Evolutionary conservation across 2,888 invertebrate species (phyloP).

Genomic region (Holacanthella duospinosa): DNA sequence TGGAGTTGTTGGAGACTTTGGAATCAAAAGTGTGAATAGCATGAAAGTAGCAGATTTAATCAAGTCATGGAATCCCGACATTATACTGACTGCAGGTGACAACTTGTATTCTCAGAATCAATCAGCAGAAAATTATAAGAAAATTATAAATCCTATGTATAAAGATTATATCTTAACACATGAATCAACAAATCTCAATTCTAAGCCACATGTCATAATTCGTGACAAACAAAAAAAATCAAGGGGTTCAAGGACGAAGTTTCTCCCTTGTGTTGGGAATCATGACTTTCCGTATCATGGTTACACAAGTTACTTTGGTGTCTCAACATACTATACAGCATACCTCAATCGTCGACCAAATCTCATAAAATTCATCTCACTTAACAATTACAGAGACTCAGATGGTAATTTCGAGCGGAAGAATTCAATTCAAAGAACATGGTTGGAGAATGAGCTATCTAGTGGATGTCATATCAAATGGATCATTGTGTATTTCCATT

Average conservation of each 20-base stretch:
- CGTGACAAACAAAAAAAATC: neutral
- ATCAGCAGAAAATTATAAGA: neutral
- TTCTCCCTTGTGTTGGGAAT: conserved; percentile 12
- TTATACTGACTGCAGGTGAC: conserved; percentile 8
- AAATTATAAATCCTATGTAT: neutral
- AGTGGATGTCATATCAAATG: neutral
- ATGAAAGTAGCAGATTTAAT: conserved; percentile 1
- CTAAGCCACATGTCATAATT: neutral
- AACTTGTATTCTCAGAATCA: conserved; percentile 9
- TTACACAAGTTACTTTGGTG: conserved; percentile 1
- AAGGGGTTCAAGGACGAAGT: neutral
- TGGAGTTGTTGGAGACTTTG: conserved; percentile 12
- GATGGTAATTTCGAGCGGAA: conserved; percentile 6
- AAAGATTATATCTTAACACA: neutral
- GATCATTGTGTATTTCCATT: conserved; percentile 10
- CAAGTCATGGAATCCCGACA: conserved; percentile 8
- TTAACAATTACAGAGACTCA: conserved; percentile 5
- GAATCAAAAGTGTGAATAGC: neutral
- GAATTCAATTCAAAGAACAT: neutral
- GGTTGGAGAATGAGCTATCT: conserved; percentile 6
- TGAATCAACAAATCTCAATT: neutral
- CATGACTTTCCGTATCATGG: conserved; percentile 7
- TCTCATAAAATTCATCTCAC: conserved; percentile 8
- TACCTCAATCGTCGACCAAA: neutral
- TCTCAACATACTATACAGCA: conserved; percentile 8